Base-by-base conservation (phyloP, 1,140 invertebrate species). In the Diorhabda elongata region DNA sequence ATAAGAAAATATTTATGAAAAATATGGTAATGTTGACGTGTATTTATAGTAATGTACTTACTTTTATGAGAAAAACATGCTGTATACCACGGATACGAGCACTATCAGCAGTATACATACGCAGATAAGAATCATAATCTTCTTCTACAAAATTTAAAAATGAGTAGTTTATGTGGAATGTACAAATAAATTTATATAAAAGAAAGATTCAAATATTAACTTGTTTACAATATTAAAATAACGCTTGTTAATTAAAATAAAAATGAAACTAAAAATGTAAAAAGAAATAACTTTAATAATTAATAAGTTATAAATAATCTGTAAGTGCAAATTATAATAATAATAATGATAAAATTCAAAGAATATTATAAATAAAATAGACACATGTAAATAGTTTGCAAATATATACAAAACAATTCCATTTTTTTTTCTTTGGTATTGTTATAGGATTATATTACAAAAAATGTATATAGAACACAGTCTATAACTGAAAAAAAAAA, bases 91-190 rank as follows among this genome's bases (percentile, higher is more conserved):
- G 80, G n/a, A 2, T 73, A 84, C 85, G 76, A 92, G 86, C 83
- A 91, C 90, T 79, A 96, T 85, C 79, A 91, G 90, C 81, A 97
- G 87, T 82, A 98, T 89, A 76, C 93, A 88, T 83, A 98, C 87
- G 87, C 95, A 97, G 83, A 97, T 93, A 86, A 98, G 88, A 86
- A 98, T 98, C 92, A 97, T 97, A 81, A 98, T 98, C 89, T 98
- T 97, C 93, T 98, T 98, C 95, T 97, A 91, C 86, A 90, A 88
- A 81, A 72, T 80, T 81, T 57, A 77, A 72, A 73, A 57, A 84
- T 41, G 47, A 43, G 47, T 52, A n/a, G 83, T 67, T 11, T 61
- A 11, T 61, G 66, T 60, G 44, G 56, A 65, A 65, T 65, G 59
- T 66, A 58, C 57, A 65, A 66, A 66, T 58, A 47, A 71, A 61